These are phyloP conservation scores for Pipistrellus pygmaeus DNA, from an alignment of 2,797 vertebrate species.

Conservation along the genomic window DNA sequence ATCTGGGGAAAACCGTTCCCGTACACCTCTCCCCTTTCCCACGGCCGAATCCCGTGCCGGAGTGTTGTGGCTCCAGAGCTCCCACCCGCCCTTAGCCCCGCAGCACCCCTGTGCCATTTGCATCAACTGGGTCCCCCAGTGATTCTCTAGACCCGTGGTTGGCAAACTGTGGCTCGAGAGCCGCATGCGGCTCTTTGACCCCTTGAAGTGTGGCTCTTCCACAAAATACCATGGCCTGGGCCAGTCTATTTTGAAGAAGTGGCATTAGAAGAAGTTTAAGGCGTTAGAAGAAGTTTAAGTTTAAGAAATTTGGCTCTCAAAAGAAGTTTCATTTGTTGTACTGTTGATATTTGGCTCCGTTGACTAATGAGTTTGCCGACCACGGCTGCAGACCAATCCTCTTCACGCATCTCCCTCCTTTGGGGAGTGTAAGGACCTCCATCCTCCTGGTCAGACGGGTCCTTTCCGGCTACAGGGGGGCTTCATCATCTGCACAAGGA, in stretches of 20 bases:
- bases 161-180: no score
- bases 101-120: not conserved
- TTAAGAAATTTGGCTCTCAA: no score
- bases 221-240: no score
- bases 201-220: no score
- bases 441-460: constrained; percentile 12
- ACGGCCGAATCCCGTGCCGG: not conserved
- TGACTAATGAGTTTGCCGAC: no score
- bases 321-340: no score
- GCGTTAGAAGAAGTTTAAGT: no score
- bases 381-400: not conserved
- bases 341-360: no score
- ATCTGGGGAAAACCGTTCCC: not conserved
- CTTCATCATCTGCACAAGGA: not conserved
- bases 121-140: not conserved
- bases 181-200: no score
- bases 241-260: no score
- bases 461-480: not conserved
- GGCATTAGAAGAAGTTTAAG: no score
- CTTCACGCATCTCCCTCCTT: not conserved
- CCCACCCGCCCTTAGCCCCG: not conserved
- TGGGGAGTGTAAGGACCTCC: not conserved
- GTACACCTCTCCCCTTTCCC: not conserved
- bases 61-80: not conserved
- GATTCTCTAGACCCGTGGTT: not conserved